phyloP scores from a whole-genome alignment of 2,797 vertebrate species.

The Dromococcyx pavoninus region DNA sequence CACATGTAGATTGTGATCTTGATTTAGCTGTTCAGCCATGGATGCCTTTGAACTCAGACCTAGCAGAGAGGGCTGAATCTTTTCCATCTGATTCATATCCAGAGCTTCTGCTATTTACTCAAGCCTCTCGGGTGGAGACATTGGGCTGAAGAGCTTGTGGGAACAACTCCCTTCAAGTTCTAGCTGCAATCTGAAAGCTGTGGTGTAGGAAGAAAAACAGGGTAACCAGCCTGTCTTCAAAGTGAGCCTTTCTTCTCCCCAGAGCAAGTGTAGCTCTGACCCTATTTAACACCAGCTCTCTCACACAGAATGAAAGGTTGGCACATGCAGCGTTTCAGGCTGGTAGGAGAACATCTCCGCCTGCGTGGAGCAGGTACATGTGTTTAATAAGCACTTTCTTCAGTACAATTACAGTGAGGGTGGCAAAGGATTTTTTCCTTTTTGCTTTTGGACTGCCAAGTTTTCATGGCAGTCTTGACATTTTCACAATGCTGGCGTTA shows the following conservation, averaged over 20 bases:
- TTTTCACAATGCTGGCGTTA: background rate
- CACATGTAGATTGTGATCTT: constrained; percentile 47
- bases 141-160: constrained; percentile 58
- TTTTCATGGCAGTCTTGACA: background rate
- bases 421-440: background rate
- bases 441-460: background rate
- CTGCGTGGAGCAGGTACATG: background rate
- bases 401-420: background rate
- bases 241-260: constrained; percentile 58
- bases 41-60: constrained; percentile 64
- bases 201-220: constrained; percentile 63
- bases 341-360: background rate
- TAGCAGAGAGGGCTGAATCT: constrained; percentile 52
- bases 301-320: background rate
- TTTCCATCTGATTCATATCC: constrained; percentile 68
- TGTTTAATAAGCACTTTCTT: background rate
- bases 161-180: constrained; percentile 66
- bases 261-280: constrained; percentile 50
- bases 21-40: constrained; percentile 45
- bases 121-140: constrained; percentile 65
- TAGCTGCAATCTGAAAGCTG: constrained; percentile 61
- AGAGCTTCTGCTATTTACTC: constrained; percentile 60
- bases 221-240: constrained; percentile 63
- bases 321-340: background rate
- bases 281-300: constrained; percentile 39